Evolutionary conservation across 2,888 invertebrate genomes (phyloP).

Genomic region (Zootermopsis nevadensis): DNA sequence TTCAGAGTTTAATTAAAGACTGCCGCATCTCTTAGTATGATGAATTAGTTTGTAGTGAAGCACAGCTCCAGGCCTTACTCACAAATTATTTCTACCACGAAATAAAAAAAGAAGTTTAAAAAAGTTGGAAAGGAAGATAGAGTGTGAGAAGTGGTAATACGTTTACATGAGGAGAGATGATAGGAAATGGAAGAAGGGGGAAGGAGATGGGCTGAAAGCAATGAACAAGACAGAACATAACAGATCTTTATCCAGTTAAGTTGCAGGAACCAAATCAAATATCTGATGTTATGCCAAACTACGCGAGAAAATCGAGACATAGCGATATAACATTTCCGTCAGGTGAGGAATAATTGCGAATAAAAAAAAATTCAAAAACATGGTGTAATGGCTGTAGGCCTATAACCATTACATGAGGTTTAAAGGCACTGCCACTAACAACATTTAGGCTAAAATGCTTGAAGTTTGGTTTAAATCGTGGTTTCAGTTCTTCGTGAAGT

Average conservation of each 20-base stretch:
- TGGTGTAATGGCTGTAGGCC: no score
- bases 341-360: no score
- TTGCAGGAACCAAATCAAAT: not conserved
- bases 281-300: not conserved
- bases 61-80: constrained; percentile 44
- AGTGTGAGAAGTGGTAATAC: not conserved
- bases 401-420: no score
- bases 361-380: no score
- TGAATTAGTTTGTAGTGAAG: constrained; percentile 52
- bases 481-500: no score
- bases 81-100: constrained; percentile 51
- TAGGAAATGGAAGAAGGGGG: not conserved
- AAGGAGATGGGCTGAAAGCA: not conserved
- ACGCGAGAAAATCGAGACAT: not conserved
- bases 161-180: not conserved
- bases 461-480: no score
- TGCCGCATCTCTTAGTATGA: constrained; percentile 51
- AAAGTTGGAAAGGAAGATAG: not conserved
- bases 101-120: constrained; percentile 49
- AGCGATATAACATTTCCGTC: no score
- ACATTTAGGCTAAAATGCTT: no score
- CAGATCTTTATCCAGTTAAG: constrained; percentile 13
- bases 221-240: not conserved
- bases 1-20: constrained; percentile 51
- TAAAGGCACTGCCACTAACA: no score